phyloP scores from a whole-genome alignment of 2,797 vertebrate species.

The Amphiprion clarkii region DNA sequence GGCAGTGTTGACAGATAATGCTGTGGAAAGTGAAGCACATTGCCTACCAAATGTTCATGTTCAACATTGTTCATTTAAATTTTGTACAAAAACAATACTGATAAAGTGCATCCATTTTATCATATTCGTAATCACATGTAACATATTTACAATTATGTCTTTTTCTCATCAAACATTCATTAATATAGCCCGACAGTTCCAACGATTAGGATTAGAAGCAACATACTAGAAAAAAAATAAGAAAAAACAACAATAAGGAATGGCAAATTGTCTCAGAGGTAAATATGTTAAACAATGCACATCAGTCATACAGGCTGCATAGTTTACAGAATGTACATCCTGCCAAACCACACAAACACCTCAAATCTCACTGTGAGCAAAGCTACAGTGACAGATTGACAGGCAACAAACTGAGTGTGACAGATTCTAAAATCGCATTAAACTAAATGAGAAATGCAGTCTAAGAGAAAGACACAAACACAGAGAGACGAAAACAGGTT shows the following conservation, averaged over 20 bases:
- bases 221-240: background rate
- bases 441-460: constrained; percentile 78
- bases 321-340: constrained; percentile 62
- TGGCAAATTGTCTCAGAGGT: constrained; percentile 55
- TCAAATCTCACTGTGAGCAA: constrained; percentile 70
- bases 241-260: constrained; percentile 18
- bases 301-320: constrained; percentile 64
- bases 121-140: background rate
- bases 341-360: constrained; percentile 73
- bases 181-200: background rate
- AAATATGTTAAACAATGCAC: constrained; percentile 68
- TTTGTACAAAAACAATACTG: constrained; percentile 8
- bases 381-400: constrained; percentile 78
- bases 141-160: background rate
- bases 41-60: constrained; percentile 10
- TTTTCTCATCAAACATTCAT: background rate
- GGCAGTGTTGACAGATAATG: constrained; percentile 31
- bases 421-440: constrained; percentile 86
- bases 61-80: constrained; percentile 14
- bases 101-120: background rate
- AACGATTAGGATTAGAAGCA: background rate
- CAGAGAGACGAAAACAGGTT: constrained; percentile 56
- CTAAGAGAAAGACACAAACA: constrained; percentile 67
- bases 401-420: constrained; percentile 83
- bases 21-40: constrained; percentile 18